Evolutionary conservation across 2,113 vertebrate genomes (phyloP).

Genomic region (Ammodytes dubius): DNA sequence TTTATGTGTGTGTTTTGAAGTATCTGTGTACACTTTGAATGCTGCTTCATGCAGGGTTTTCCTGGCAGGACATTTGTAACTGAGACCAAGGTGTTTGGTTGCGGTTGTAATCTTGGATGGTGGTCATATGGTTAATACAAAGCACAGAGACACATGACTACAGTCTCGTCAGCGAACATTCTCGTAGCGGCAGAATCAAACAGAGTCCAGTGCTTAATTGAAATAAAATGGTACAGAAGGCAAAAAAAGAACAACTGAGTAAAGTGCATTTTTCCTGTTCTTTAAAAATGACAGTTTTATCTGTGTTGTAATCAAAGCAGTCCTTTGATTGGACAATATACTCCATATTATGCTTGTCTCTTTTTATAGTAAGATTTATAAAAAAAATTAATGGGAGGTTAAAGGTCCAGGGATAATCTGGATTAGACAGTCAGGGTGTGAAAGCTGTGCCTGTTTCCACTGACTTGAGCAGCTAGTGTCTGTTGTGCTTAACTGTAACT

Average conservation of each 20-base stretch:
- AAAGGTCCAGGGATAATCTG: slow-evolving; percentile 28
- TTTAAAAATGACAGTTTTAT: slow-evolving; percentile 10
- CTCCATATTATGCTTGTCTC: not conserved
- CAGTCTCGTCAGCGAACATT: slow-evolving; percentile 11
- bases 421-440: slow-evolving; percentile 29
- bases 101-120: slow-evolving; percentile 50
- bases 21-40: slow-evolving; percentile 16
- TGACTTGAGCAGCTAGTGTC: not conserved
- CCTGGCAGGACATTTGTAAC: slow-evolving; percentile 82
- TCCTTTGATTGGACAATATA: not conserved
- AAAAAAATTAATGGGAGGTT: slow-evolving; percentile 4
- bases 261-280: not conserved
- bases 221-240: slow-evolving; percentile 23
- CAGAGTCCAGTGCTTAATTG: not conserved
- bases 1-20: slow-evolving; percentile 60
- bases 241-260: not conserved
- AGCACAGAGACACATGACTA: slow-evolving; percentile 36
- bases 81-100: slow-evolving; percentile 69
- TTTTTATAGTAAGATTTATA: not conserved
- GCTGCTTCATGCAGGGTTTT: slow-evolving; percentile 37
- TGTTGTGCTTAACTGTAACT: not conserved
- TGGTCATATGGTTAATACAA: slow-evolving; percentile 59
- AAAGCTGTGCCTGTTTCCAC: slow-evolving; percentile 1
- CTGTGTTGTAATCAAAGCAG: not conserved
- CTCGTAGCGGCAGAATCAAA: not conserved